Evolutionary conservation across 2,888 invertebrate genomes (phyloP), one percentile per base, ranked within the genome.

Genomic region (Rhagophthalmus giganteus): DNA sequence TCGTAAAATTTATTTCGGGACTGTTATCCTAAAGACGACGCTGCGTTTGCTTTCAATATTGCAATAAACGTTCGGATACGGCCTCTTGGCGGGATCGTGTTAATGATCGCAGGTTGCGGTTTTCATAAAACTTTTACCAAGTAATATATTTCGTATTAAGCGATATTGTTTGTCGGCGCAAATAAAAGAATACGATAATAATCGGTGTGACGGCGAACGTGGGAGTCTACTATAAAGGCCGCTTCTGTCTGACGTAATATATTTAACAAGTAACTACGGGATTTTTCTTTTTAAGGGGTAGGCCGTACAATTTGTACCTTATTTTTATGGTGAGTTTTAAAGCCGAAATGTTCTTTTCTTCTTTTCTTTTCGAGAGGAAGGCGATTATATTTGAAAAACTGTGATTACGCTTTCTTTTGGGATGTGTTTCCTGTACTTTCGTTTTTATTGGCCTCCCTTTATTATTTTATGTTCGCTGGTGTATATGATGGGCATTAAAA

Each of bases 141-240:
- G n/a, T 10, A 33, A 4, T 16, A 28, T 9, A n/a, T 15, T 15
- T 33, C 16, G 1, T 31, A 33, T 33, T 33, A 10, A 33, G 31
- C 20, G 24, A 20, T 24, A 34, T 25, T 11, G 7, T 37, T 37
- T 37, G 37, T 25, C 37, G 37, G 14, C 37, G 37, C 25, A 26
- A 37, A 37, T 37, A 12, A 37, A 25, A 7, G 14, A 26, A 37
- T 37, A 26, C 14, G 37, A 37, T 37, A 37, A 11, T 37, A 37
- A 37, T 37, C 37, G 25, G 33, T 26, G 14, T 25, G 26, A 24
- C 7, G 20, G 7, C 20, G 26, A 37, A 37, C 25, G 25, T 13
- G 25, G 11, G 37, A n/a, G 25, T 12, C n/a, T n/a, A n/a, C 14
- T 25, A 37, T 37, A 37, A 33, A 37, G 26, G 14, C 20, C 3